These are phyloP conservation scores for Cryptoprocta ferox DNA, from an alignment of 2,797 vertebrate species.

Conservation along the genomic window DNA sequence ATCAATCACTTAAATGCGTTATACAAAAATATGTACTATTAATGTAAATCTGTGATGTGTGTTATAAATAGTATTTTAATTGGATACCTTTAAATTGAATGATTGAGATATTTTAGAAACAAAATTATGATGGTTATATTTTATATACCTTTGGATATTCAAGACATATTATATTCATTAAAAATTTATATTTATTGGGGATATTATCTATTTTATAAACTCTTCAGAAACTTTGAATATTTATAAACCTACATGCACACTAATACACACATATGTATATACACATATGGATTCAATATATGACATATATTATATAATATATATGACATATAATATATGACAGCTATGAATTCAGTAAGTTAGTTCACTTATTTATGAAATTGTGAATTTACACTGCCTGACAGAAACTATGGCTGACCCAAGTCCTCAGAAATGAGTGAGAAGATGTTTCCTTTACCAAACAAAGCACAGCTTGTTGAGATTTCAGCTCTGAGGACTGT, in stretches of 20 bases:
- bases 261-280: neutral
- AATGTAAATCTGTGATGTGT: neutral
- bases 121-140: neutral
- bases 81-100: neutral
- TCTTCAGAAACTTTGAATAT: too few relatives aligned
- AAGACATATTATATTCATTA: neutral
- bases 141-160: neutral
- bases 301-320: too few relatives aligned
- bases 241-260: neutral
- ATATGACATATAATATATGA: too few relatives aligned
- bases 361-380: neutral
- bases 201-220: neutral
- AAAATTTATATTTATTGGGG: neutral
- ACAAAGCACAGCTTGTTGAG: neutral
- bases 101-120: neutral
- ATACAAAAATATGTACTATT: neutral
- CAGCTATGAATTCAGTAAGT: too few relatives aligned
- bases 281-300: neutral
- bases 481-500: neutral
- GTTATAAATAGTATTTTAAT: neutral
- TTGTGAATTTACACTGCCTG: neutral
- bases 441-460: neutral
- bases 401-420: neutral
- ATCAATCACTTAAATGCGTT: neutral
- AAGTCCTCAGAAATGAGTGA: neutral